phyloP scores from a whole-genome alignment of 2,888 invertebrate genomes.

The Hypolimnas misippus region DNA sequence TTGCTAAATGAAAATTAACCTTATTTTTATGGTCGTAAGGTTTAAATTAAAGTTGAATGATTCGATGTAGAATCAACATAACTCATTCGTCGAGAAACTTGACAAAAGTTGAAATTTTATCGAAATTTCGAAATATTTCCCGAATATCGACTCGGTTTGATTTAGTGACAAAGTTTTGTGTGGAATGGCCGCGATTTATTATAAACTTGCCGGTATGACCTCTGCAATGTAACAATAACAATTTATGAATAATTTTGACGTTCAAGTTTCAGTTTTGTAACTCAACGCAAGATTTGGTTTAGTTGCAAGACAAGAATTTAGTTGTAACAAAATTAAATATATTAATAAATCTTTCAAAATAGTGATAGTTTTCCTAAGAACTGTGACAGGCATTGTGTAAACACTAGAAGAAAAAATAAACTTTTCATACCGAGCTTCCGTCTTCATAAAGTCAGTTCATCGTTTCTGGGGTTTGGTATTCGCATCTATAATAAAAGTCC shows the following conservation, averaged over 20 bases:
- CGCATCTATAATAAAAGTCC: too few relatives aligned
- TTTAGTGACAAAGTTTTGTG: slow-evolving; percentile 58
- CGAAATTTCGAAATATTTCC: slow-evolving; percentile 64
- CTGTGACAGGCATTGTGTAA: too few relatives aligned
- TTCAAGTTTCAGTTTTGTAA: background rate
- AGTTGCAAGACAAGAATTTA: background rate
- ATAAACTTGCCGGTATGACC: slow-evolving; percentile 15
- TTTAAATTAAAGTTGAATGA: slow-evolving; percentile 16
- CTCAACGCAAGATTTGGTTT: background rate
- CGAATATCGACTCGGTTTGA: slow-evolving; percentile 49
- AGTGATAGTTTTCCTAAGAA: too few relatives aligned
- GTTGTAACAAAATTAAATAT: background rate
- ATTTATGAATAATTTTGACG: background rate
- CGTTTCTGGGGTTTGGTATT: too few relatives aligned
- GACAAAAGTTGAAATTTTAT: slow-evolving; percentile 71
- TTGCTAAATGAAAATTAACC: slow-evolving; percentile 15
- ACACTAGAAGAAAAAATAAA: too few relatives aligned
- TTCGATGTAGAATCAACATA: slow-evolving; percentile 51
- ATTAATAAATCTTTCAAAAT: too few relatives aligned
- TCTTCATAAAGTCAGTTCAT: too few relatives aligned
- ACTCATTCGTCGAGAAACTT: slow-evolving; percentile 58
- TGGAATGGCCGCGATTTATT: slow-evolving; percentile 20
- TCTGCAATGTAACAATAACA: slow-evolving; percentile 3
- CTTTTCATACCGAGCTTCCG: too few relatives aligned
- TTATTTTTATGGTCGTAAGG: slow-evolving; percentile 20